These are phyloP conservation scores for Leptobrachium ailaonicum DNA, from an alignment of 2,113 vertebrate genomes.

Conservation along the genomic window DNA sequence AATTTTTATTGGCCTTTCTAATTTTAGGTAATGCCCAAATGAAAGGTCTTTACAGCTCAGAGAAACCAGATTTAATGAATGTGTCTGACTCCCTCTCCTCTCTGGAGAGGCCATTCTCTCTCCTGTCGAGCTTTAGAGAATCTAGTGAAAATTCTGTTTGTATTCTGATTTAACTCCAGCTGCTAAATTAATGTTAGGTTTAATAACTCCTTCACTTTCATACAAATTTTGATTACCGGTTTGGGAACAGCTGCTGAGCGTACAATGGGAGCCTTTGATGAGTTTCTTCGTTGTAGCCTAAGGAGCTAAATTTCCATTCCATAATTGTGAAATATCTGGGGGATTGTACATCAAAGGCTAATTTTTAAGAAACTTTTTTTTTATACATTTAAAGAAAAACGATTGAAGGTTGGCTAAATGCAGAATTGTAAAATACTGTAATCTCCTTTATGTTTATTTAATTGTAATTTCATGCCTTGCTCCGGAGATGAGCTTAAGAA, in stretches of 20 bases:
- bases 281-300: constrained; percentile 25
- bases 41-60: too few species aligned
- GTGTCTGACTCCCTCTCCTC: too few species aligned
- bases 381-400: constrained; percentile 5
- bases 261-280: constrained; percentile 19
- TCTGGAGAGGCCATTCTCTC: too few species aligned
- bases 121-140: too few species aligned
- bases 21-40: too few species aligned
- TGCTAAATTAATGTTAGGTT: constrained; percentile 6
- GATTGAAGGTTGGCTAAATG: constrained; percentile 10
- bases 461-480: not conserved
- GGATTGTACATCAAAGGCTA: constrained; percentile 34
- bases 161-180: not conserved
- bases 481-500: not conserved
- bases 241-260: constrained; percentile 18
- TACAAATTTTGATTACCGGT: constrained; percentile 20
- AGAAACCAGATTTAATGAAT: too few species aligned
- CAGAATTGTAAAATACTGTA: constrained; percentile 14
- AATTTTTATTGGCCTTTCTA: too few species aligned
- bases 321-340: constrained; percentile 33
- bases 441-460: not conserved
- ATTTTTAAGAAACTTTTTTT: constrained; percentile 24
- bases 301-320: constrained; percentile 30
- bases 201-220: constrained; percentile 20
- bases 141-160: too few species aligned